Conservation (phyloP, 2,797 vertebrate species). For the Phalloptychus januarius region DNA sequence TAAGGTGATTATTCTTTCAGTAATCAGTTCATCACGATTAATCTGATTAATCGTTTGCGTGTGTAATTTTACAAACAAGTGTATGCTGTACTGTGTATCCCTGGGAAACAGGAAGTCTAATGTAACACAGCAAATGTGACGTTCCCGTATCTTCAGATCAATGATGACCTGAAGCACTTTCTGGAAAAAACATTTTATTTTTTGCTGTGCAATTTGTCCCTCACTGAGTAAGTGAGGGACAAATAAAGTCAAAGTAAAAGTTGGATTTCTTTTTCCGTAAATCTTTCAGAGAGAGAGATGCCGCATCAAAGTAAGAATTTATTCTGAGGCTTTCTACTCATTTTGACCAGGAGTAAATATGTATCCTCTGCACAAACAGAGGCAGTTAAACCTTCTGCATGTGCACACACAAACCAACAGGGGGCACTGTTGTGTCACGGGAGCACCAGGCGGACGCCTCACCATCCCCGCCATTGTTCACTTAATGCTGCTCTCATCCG, state of each 20-base stretch:
- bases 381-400: neutral
- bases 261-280: neutral
- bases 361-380: neutral
- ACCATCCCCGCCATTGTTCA: slow-evolving; percentile 50
- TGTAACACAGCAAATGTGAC: neutral
- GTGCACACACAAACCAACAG: slow-evolving; percentile 41
- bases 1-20: neutral
- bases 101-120: neutral
- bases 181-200: neutral
- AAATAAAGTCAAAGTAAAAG: neutral
- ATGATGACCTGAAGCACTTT: neutral
- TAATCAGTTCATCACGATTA: neutral
- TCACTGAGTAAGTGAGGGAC: neutral
- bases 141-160: neutral
- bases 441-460: neutral
- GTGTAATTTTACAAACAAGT: neutral
- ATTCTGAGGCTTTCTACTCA: neutral
- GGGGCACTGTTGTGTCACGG: slow-evolving; percentile 65
- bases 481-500: slow-evolving; percentile 46
- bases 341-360: neutral
- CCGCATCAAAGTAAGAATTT: neutral
- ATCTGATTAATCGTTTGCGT: neutral
- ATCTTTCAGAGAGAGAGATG: neutral
- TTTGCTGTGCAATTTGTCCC: neutral
- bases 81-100: neutral